phyloP scores from a whole-genome alignment of 35 echinoderm and acorn worm species.

The Ophiothrix spiculata region DNA sequence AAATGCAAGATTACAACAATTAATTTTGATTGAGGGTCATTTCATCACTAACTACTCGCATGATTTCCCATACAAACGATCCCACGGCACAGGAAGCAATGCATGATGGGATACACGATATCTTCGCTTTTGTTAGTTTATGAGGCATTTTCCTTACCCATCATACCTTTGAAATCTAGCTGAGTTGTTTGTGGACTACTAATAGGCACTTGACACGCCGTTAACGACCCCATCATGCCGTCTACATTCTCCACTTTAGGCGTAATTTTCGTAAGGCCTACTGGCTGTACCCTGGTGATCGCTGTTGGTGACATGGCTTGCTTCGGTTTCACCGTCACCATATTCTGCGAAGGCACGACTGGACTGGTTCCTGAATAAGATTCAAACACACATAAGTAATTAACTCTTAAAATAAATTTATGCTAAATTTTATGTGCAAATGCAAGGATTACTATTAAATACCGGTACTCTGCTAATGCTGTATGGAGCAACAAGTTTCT shows the following conservation, averaged over 20 bases:
- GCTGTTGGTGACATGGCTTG: conserved; percentile 39
- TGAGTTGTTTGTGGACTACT: conserved; percentile 38
- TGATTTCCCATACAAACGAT: too few relatives aligned
- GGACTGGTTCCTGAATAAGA: conserved; percentile 56
- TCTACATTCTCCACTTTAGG: conserved; percentile 67
- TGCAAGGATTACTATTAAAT: too few relatives aligned
- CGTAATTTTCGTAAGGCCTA: conserved; percentile 42
- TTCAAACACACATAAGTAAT: too few relatives aligned
- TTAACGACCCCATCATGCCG: conserved; percentile 8
- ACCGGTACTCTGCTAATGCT: too few relatives aligned
- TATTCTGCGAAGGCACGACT: conserved; percentile 63
- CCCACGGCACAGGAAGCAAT: neutral
- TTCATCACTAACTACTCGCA: neutral
- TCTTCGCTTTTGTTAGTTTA: too few relatives aligned
- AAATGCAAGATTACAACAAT: neutral
- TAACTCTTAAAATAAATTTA: too few relatives aligned
- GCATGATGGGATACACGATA: neutral
- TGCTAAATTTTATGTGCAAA: too few relatives aligned
- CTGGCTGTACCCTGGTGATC: conserved; percentile 40
- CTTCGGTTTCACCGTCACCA: conserved; percentile 48
- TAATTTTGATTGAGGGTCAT: too few relatives aligned
- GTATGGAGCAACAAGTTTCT: too few relatives aligned
- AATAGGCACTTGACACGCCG: conserved; percentile 51
- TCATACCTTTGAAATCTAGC: conserved; percentile 6
- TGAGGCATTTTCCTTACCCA: too few relatives aligned